Evolutionary conservation across 2,113 vertebrate species (phyloP).

Genomic region (Spheniscus mendiculus): DNA sequence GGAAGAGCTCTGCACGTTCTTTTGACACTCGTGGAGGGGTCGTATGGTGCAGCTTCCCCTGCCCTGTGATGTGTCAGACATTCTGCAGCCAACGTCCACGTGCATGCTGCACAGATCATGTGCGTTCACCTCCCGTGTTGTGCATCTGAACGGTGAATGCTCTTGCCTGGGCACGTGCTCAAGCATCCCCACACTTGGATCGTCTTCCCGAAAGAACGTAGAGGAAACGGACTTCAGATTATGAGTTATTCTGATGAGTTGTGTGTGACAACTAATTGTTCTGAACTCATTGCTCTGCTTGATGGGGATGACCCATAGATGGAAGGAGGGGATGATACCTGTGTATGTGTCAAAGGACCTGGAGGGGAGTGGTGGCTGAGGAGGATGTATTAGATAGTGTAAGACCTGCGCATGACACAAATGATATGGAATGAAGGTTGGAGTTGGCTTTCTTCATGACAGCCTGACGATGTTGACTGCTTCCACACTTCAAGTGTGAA

Average conservation of each 20-base stretch:
- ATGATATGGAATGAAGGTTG: not conserved
- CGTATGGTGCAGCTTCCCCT: not conserved
- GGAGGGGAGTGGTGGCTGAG: not conserved
- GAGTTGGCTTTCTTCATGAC: not conserved
- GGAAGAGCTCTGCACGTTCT: not conserved
- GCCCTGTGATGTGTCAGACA: not conserved
- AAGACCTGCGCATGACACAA: not conserved
- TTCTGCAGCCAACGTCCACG: not conserved
- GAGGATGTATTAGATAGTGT: not conserved
- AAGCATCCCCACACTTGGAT: not conserved
- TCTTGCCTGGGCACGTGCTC: not conserved
- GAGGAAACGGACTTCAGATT: not conserved
- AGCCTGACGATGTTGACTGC: not conserved
- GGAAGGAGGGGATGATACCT: not conserved
- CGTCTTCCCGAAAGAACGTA: not conserved
- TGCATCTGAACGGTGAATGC: not conserved
- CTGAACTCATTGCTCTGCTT: not conserved
- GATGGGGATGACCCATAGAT: not conserved
- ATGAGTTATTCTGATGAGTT: not conserved
- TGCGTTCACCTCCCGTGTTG: accelerated
- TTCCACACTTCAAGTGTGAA: not conserved
- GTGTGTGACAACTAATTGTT: not conserved
- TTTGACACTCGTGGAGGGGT: not conserved
- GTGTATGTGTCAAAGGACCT: not conserved
- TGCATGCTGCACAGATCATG: not conserved